Evolutionary conservation across 2,113 vertebrate species (phyloP), one percentile per base, ranked within the genome.

Genomic region (Acrocephalus kingi): DNA sequence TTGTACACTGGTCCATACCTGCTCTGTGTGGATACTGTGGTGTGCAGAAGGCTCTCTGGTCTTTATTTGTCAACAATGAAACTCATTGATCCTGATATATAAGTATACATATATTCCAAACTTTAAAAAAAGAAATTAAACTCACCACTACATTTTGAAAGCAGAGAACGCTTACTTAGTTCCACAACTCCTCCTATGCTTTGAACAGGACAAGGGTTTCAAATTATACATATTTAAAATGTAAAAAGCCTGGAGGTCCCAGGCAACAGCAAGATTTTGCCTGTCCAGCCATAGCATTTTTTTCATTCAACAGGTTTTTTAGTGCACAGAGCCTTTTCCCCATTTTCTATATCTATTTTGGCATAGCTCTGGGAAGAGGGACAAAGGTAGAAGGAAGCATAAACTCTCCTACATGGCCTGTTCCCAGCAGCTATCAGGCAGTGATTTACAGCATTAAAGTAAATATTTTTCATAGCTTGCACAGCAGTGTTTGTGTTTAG

Each of bases 401-500:
- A 73, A 92, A 73, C 75, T 94, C 15, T 85, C 37, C 25, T 66
- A 31, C 12, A 14, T 30, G 55, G 55, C 74, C 63, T 21, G n/a
- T 15, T 89, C 91, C 77, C 62, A 90, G 37, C 46, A 87, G 51
- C 67, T 91, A 31, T 79, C 87, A 79, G 67, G 37, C 90, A 85
- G 84, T 93, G 81, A 94, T 87, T 93, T 94, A 87, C 39, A 67
- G 37, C 31, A 55, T 83, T 76, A 83, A 92, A 94, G 54, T 63
- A 84, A 87, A 76, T 80, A 73, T 94, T 95, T 91, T 93, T 96
- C 71, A 85, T 76, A 66, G 55, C 30, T 95, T 83, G 58, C 63
- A 54, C 25, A 33, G 51, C 61, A 87, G 77, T 87, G 52, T 89
- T 94, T 89, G 46, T 73, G 37, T 79, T 89, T 87, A 87, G 67